Evolutionary conservation across 2,113 vertebrate species (phyloP), one percentile per base, ranked within the genome.

Genomic region (Gadus macrocephalus): DNA sequence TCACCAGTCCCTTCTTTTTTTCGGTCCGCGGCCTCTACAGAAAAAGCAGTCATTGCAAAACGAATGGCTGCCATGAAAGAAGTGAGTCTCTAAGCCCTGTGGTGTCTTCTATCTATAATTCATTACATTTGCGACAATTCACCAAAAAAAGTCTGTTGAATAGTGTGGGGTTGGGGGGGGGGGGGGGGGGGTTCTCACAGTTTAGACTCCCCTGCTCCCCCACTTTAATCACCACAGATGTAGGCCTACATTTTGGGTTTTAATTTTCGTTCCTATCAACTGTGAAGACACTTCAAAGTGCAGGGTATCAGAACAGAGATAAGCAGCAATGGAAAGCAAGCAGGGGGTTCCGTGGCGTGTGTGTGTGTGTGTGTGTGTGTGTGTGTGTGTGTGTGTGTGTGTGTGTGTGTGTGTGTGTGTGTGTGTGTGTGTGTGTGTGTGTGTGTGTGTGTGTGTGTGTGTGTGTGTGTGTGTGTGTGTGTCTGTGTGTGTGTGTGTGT

Each of bases 251-350:
- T 67, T 58, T 49, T 6, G 38, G 55, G 67, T 19, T 38, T 83
- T 68, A 78, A 87, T 84, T 80, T 31, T 25, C 68, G 62, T 68
- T 64, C 62, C 3, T 75, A 75, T 86, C 81, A 70, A 49, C 58
- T 42, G 64, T 15, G 64, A 70, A 53, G 38, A 8, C 67, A 78
- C 86, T 88, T 88, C 82, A 89, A 86, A 89, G 87, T 71, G 70
- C 62, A 59, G 62, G 70, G 66, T 85, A 90, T 89, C 85, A 85
- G 70, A 69, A 28, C 1, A 19, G 68, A 82, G 87, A 91, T 90
- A 90, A 88, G 73, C 79, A 60, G 69, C 69, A 76, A 53, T 82
- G 78, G 84, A 83, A 85, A 82, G 75, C 27, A 28, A 59, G 61
- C 71, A 6, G 64, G 73, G 66, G 73, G 73, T n/a, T 58, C n/a